Evolutionary conservation across 2,113 vertebrate species (phyloP).

Genomic region (Gymnogyps californianus): DNA sequence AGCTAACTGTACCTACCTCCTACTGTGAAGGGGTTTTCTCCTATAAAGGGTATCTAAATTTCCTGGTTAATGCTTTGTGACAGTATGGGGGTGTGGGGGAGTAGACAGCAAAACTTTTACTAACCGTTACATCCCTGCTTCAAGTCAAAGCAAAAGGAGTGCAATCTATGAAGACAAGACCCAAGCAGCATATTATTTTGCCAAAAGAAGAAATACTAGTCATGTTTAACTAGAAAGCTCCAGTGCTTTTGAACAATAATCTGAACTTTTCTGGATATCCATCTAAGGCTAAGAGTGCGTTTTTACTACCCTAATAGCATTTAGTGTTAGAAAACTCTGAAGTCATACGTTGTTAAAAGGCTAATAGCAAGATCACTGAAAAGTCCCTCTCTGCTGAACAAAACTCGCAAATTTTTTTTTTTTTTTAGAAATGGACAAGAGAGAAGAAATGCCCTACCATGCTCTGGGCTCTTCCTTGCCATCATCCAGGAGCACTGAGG

Average conservation of each 20-base stretch:
- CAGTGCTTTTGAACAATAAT: neutral
- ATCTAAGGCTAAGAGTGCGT: neutral
- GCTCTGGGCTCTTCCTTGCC: neutral
- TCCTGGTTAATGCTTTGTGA: neutral
- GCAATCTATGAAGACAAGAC: neutral
- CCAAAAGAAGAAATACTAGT: neutral
- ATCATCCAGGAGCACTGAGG: neutral
- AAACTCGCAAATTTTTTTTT: neutral
- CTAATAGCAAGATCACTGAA: neutral
- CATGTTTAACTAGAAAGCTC: neutral
- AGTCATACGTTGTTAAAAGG: neutral
- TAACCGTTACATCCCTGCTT: neutral
- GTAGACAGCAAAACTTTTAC: neutral
- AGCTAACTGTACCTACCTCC: neutral
- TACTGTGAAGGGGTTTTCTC: neutral
- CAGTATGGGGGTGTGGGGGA: fast-evolving
- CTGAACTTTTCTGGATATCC: neutral
- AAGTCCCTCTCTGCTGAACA: neutral
- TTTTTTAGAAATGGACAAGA: neutral
- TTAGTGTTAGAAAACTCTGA: neutral
- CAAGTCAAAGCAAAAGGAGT: neutral
- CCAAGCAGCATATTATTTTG: neutral
- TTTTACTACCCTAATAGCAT: neutral
- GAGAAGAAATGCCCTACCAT: neutral
- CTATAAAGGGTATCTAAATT: neutral